Evolutionary conservation across 2,888 invertebrate genomes (phyloP), one percentile per base, ranked within the genome.

Genomic region (Brenthis hecate): DNA sequence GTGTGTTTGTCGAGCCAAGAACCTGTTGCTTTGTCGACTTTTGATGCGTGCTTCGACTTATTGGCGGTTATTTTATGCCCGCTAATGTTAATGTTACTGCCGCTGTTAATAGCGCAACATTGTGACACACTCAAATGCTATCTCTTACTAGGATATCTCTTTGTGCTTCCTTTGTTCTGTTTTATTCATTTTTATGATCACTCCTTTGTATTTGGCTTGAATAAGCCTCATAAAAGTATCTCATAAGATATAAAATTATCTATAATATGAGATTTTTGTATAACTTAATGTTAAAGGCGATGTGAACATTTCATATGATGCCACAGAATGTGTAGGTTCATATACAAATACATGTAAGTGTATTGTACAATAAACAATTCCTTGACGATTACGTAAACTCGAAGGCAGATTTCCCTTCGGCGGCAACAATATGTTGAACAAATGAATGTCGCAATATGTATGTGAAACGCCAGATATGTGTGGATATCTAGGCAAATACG

Each of bases 31-130:
- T 88, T 90, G 90, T 91, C 83, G 88, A 89, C 77, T 84, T 85
- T 89, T 87, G 91, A 90, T 91, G 91, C 88, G 85, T 85, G 86
- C 86, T 83, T 85, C 78, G 86, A 80, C 87, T 90, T 91, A 92
- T 92, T 92, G 91, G 92, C 92, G 89, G 91, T 88, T 88, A 87
- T 88, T 89, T 91, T 89, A 91, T 85, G 88, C 88, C 81, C 81
- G 88, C 88, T 88, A 89, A 91, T 91, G 89, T 90, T 87, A 88
- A 88, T 87, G 87, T 84, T 84, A 84, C 83, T 82, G 85, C 79
- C 77, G 85, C 81, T 77, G 82, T 87, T 85, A 85, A 87, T 85
- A 75, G 75, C 76, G 87, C 91, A 87, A 91, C 92, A 88, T 87
- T 91, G 92, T 90, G 82, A 81, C 81, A 73, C 75, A 70, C 68